Base-by-base conservation (phyloP, 2,113 vertebrate species). In the Epinephelus fuscoguttatus region DNA sequence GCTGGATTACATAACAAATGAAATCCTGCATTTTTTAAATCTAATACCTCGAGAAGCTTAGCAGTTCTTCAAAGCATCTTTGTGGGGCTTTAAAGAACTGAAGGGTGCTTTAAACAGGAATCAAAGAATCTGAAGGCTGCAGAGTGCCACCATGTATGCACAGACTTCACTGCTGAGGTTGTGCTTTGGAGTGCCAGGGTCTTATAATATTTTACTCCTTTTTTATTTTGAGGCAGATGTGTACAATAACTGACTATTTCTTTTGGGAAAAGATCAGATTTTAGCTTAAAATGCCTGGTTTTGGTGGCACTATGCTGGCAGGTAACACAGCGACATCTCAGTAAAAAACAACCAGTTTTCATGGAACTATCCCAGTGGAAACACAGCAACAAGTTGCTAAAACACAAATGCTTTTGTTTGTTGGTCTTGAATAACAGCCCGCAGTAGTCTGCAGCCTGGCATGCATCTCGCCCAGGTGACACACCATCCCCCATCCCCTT, bases 31-130 rank as follows among this genome's bases (percentile, higher is more conserved):
- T 77, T 81, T 76, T 52, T 42, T 8, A 60, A 60, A 78, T 74
- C 67, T 90, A 91, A 92, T 85, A 86, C 74, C 67, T 70, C 27
- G 61, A 82, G 83, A 70, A 60, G 89, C 85, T 86, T 81, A 88
- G 61, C 52, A 2, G 64, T 64, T 72, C 79, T 84, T 90, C 77
- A 89, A 85, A 84, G 81, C 70, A 23, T 78, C 57, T 86, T 82
- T 27, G 6, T 6, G 45, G 63, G 63, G 57, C 79, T 80, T 74
- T 74, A 42, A 66, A 80, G 78, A 73, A 80, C 11, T 80, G 73
- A 60, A 63, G 30, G 57, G 45, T 49, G 61, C 66, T 82, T 70
- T 57, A 75, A 56, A 75, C 52, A 57, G 45, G 37, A 71, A 81
- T 61, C 67, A 64, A 71, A 81, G 49, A 6, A 70, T n/a, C 75